Evolutionary conservation across 2,113 vertebrate species (phyloP).

Genomic region (Pomatostomus ruficeps): DNA sequence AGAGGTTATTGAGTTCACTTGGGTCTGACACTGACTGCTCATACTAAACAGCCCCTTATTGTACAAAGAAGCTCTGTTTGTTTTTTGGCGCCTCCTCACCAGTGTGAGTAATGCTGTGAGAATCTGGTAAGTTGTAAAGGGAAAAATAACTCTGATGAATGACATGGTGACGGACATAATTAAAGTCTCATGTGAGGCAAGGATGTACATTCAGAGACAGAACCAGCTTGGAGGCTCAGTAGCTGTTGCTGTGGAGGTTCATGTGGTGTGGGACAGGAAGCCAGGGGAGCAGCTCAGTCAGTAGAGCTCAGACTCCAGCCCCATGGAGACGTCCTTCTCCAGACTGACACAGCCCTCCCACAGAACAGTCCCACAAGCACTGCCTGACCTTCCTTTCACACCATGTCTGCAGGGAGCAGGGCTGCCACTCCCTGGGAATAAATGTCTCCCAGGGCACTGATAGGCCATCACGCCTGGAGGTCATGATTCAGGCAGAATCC

Average conservation of each 20-base stretch:
- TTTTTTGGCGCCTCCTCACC: not conserved
- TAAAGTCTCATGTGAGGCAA: not conserved
- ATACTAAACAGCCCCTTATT: not conserved
- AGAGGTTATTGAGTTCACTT: not conserved
- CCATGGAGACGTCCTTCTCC: not conserved
- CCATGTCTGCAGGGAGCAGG: accelerated
- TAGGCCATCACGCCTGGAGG: not conserved
- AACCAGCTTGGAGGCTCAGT: not conserved
- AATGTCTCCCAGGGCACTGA: not conserved
- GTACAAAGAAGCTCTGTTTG: slow-evolving; percentile 8
- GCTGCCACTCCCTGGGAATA: not conserved
- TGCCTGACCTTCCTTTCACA: not conserved
- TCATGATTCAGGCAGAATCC: not conserved
- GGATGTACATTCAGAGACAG: not conserved
- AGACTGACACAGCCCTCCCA: not conserved
- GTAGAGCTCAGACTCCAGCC: not conserved
- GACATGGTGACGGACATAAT: not conserved
- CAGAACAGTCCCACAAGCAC: not conserved
- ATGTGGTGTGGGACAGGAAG: not conserved
- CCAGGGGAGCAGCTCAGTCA: not conserved
- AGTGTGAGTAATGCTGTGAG: slow-evolving; percentile 16
- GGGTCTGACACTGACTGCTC: not conserved
- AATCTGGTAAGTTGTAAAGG: not conserved
- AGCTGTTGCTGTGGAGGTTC: not conserved
- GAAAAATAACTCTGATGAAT: not conserved